These are phyloP conservation scores for Ciona savignyi DNA, from an alignment of 23 tunicate genomes.

Conservation along the genomic window DNA sequence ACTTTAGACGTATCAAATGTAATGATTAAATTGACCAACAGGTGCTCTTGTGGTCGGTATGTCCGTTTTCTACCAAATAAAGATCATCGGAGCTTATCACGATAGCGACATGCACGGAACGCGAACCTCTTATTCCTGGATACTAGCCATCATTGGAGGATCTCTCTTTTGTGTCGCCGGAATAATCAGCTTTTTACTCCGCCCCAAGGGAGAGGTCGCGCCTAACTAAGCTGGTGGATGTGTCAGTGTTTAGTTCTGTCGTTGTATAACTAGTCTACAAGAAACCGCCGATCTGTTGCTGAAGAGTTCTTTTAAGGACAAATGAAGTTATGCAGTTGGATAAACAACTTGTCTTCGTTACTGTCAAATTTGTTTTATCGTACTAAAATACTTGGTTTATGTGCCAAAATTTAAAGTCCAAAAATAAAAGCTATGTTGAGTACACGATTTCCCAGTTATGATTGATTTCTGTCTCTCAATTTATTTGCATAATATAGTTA, in stretches of 20 bases:
- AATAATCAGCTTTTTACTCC: not conserved
- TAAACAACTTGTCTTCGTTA: no score
- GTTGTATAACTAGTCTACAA: not conserved
- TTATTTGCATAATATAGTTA: no score
- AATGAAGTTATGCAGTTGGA: no score
- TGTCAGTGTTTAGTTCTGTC: not conserved
- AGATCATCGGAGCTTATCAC: slow-evolving; percentile 10
- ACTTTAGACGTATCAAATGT: not conserved
- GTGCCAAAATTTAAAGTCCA: no score
- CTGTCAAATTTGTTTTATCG: no score
- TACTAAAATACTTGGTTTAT: no score
- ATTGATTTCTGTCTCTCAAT: no score
- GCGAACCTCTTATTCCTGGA: slow-evolving; percentile 11
- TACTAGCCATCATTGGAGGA: slow-evolving; percentile 10
- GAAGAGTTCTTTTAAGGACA: no score
- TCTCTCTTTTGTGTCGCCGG: slow-evolving; percentile 8
- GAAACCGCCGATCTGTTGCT: no score
- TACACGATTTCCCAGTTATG: no score
- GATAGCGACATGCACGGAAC: slow-evolving; percentile 7
- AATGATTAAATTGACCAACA: not conserved
- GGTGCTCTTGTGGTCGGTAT: slow-evolving; percentile 13
- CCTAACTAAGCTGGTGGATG: slow-evolving; percentile 17
- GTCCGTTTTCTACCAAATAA: slow-evolving; percentile 1
- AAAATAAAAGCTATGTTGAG: no score
- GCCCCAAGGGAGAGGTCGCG: slow-evolving; percentile 1